Conservation (phyloP, 2,888 invertebrate species). For the Cataglyphis cursor region DNA sequence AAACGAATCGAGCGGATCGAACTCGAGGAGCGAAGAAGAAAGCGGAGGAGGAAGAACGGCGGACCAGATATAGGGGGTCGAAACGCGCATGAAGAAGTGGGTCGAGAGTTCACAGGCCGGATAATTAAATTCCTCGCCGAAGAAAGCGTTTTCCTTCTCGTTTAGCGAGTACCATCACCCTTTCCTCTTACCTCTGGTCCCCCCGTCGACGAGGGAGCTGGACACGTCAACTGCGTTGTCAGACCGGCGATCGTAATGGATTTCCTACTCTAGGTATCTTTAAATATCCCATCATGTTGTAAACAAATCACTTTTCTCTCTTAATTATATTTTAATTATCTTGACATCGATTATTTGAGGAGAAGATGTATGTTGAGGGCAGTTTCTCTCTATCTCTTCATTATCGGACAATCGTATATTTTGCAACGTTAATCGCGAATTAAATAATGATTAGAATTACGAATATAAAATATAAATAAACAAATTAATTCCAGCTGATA, state of each 20-base stretch:
- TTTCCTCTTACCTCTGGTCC: neutral
- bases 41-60: conserved; percentile 38
- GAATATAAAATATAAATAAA: neutral
- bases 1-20: conserved; percentile 52
- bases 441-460: neutral
- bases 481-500: neutral
- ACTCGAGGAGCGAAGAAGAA: conserved; percentile 35
- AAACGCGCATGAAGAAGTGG: conserved; percentile 76
- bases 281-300: neutral
- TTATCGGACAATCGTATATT: neutral
- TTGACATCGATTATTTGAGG: neutral
- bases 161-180: conserved; percentile 65
- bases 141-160: conserved; percentile 85
- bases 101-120: conserved; percentile 83
- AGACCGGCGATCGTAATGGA: conserved; percentile 5
- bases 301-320: neutral
- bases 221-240: conserved; percentile 21
- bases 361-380: neutral
- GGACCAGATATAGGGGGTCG: conserved; percentile 49
- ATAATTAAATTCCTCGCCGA: conserved; percentile 84
- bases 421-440: neutral
- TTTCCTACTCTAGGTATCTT: conserved; percentile 29
- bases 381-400: neutral
- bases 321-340: conserved; percentile 7
- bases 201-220: conserved; percentile 14